These are phyloP conservation scores for Ennomos quercinarius DNA, from an alignment of 2,888 invertebrate genomes.

Conservation along the genomic window DNA sequence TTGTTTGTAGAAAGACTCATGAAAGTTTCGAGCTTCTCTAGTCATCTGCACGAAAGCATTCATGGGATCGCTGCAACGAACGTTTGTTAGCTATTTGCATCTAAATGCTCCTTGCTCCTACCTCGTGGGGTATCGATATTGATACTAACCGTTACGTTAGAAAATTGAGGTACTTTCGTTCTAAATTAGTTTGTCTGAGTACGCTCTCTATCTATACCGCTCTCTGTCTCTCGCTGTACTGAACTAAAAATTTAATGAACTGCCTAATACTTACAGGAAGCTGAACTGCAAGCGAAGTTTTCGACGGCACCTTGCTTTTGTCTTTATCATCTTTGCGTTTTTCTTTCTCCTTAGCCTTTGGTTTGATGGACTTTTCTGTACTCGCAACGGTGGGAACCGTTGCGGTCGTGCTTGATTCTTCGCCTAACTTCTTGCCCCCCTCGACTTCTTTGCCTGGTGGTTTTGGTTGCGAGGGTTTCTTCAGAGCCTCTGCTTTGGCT, in stretches of 20 bases:
- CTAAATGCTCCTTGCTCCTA: too few relatives aligned
- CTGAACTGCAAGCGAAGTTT: conserved; percentile 48
- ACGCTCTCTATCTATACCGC: not conserved
- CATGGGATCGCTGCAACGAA: too few relatives aligned
- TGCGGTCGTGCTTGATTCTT: conserved; percentile 52
- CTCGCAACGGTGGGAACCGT: conserved; percentile 46
- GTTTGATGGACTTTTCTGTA: conserved; percentile 58
- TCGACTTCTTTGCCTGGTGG: conserved; percentile 58
- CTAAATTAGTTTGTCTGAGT: not conserved
- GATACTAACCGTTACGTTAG: too few relatives aligned
- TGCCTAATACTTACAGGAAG: conserved; percentile 48
- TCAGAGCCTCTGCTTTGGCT: conserved; percentile 86
- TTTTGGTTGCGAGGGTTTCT: conserved; percentile 75
- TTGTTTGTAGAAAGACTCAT: too few relatives aligned
- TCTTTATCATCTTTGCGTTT: conserved; percentile 54
- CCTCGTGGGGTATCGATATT: too few relatives aligned
- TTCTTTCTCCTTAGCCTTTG: conserved; percentile 49
- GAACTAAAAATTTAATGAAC: not conserved
- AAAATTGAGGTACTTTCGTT: too few relatives aligned
- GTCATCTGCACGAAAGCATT: too few relatives aligned
- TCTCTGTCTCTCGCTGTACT: too few relatives aligned
- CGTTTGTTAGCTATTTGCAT: too few relatives aligned
- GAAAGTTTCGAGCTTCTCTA: too few relatives aligned
- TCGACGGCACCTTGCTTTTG: conserved; percentile 53
- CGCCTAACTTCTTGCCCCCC: conserved; percentile 55